Percentiles rank a stretch among this genome's conserved stretches.
phyloP scores from a whole-genome alignment of 1,140 invertebrate genomes.

The Arctopsyche grandis region DNA sequence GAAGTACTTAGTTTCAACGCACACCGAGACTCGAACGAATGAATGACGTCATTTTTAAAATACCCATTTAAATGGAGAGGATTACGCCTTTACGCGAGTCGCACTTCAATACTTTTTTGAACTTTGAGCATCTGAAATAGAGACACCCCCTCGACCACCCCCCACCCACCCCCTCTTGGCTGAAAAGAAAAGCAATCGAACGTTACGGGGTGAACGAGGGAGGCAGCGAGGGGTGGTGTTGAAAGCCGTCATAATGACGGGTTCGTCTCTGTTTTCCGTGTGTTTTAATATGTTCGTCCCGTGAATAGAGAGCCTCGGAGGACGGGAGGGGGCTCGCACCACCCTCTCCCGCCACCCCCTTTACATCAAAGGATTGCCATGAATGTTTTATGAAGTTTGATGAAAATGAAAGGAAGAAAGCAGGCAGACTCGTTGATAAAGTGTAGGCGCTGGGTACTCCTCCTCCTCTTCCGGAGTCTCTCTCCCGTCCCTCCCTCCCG shows the following conservation, averaged over 20 bases:
- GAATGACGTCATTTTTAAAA: no score
- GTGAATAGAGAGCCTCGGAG: conserved; percentile 7
- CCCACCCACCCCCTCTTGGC: background rate
- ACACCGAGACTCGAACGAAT: no score
- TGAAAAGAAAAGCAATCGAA: no score
- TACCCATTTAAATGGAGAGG: no score
- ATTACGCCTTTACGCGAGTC: no score
- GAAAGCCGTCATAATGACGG: conserved; percentile 20
- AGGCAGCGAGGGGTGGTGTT: background rate
- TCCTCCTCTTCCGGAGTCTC: conserved; percentile 29
- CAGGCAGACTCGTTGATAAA: conserved; percentile 49
- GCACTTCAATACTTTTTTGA: no score
- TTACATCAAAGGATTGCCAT: conserved; percentile 54
- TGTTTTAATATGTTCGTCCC: conserved; percentile 30
- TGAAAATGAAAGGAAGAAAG: conserved; percentile 54
- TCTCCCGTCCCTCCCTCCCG: background rate
- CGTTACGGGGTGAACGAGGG: no score
- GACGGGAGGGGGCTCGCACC: background rate
- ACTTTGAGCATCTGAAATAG: conserved; percentile 23
- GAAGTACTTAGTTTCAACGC: no score
- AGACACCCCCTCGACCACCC: background rate
- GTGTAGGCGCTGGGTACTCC: conserved; percentile 44
- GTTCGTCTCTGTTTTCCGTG: conserved; percentile 22
- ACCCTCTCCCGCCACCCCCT: background rate
- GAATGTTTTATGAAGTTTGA: conserved; percentile 55